Evolutionary conservation across 2,113 vertebrate genomes (phyloP), one percentile per base, ranked within the genome.

Genomic region (Ochotona princeps): DNA sequence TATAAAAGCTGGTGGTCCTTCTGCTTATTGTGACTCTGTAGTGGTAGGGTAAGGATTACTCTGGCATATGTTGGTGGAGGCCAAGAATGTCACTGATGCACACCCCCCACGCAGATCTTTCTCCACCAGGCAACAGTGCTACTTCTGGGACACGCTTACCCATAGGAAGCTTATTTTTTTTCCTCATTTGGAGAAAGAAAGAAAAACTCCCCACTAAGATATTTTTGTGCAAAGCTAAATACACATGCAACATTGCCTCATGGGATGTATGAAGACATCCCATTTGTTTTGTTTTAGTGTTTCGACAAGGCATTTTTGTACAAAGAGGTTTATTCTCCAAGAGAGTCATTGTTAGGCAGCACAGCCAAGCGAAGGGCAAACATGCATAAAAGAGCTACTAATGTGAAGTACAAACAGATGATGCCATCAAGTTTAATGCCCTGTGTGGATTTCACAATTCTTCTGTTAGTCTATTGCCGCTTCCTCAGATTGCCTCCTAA

Each of bases 381-480:
- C 32, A 91, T 20, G 21, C 44, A 79, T 88, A 35, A 90, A 85
- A 72, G 21, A 89, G 76, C 57, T 63, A 72, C 70, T 82, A 67
- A 93, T 74, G 28, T 54, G 78, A 80, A 87, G 61, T 89, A 25
- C 51, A 83, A 88, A 44, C 76, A n/a, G 67, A 35, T 2, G 9
- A 70, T 18, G 61, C 61, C 66, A 85, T 80, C 51, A 72, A 38
- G 66, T 76, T 76, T 54, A 88, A 85, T 51, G n/a, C 63, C 80
- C 49, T 70, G 38, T 26, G 60, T 81, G 32, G 35, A 54, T 84
- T 93, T 85, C 57, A 66, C 44, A 79, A 88, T 90, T 80, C 35
- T 61, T 79, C 49, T 32, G 49, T 44, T 91, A 80, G 88, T 84
- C 89, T 93, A 93, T 91, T 81, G 54, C 51, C 25, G 35, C 32